Percentiles rank a stretch among this genome's conserved stretches.
Conservation (phyloP, 2,888 invertebrate species). For the Zelleria hepariella region DNA sequence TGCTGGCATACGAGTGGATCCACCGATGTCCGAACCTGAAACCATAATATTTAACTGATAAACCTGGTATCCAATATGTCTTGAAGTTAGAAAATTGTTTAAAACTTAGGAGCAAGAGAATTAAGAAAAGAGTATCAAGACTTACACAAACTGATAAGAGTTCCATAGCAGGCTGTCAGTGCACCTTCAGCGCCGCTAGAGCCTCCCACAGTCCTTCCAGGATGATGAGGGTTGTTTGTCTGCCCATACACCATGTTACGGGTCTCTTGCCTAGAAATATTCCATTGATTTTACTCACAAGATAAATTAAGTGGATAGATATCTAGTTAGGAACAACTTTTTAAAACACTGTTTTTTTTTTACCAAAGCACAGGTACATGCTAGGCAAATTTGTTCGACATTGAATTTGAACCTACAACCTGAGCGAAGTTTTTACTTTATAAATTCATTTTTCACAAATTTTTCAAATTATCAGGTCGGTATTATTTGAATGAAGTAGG, state of each 20-base stretch:
- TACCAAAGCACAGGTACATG: neutral
- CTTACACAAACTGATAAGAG: slow-evolving; percentile 86
- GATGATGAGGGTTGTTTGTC: slow-evolving; percentile 93
- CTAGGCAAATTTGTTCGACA: no score
- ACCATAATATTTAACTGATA: slow-evolving; percentile 4
- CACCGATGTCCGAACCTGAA: slow-evolving; percentile 89
- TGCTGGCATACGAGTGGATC: slow-evolving; percentile 93
- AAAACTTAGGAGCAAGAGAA: neutral
- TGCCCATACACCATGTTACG: slow-evolving; percentile 90
- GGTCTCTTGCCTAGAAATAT: slow-evolving; percentile 77
- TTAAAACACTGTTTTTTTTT: no score
- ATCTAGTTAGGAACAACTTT: no score
- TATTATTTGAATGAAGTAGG: no score
- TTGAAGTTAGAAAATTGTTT: no score
- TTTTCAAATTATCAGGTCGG: no score
- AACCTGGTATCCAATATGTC: no score
- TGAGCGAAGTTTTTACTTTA: no score
- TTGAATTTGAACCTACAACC: no score
- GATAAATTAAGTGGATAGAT: neutral
- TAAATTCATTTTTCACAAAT: no score
- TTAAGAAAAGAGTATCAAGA: no score
- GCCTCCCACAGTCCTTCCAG: slow-evolving; percentile 88
- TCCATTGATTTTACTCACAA: neutral
- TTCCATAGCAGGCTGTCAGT: slow-evolving; percentile 83
- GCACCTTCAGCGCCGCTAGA: slow-evolving; percentile 92